These are phyloP conservation scores for Tetrax tetrax DNA, from an alignment of 2,113 vertebrate species.

Conservation along the genomic window DNA sequence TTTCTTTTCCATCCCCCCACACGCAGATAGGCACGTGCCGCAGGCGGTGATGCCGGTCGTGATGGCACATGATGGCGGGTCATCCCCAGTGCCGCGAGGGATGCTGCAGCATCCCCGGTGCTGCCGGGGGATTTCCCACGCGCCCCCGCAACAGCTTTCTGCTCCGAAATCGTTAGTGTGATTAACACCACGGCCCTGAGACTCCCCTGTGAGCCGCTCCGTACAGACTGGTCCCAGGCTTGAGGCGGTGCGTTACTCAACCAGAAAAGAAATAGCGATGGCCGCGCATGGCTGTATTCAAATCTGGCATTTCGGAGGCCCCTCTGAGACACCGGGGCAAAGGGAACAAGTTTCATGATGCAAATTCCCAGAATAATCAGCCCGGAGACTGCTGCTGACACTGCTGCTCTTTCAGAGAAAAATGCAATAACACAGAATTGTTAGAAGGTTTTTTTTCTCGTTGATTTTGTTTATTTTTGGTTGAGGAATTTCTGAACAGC, in stretches of 20 bases:
- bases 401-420: background rate
- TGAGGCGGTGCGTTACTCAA: background rate
- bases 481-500: background rate
- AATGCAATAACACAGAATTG: background rate
- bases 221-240: background rate
- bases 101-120: background rate
- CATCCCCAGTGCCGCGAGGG: fast-evolving
- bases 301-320: background rate
- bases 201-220: background rate
- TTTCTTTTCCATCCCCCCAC: background rate
- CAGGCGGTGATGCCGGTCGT: fast-evolving
- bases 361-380: background rate
- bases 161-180: background rate
- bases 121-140: background rate
- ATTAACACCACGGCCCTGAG: background rate
- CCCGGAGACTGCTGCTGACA: background rate
- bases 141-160: fast-evolving
- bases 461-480: background rate
- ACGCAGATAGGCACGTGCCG: fast-evolving
- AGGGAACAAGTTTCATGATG: background rate
- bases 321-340: background rate
- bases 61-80: background rate
- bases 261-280: background rate
- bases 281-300: background rate
- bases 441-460: background rate